Conservation (phyloP, 2,113 vertebrate genomes). For the Myrmecobius fasciatus region DNA sequence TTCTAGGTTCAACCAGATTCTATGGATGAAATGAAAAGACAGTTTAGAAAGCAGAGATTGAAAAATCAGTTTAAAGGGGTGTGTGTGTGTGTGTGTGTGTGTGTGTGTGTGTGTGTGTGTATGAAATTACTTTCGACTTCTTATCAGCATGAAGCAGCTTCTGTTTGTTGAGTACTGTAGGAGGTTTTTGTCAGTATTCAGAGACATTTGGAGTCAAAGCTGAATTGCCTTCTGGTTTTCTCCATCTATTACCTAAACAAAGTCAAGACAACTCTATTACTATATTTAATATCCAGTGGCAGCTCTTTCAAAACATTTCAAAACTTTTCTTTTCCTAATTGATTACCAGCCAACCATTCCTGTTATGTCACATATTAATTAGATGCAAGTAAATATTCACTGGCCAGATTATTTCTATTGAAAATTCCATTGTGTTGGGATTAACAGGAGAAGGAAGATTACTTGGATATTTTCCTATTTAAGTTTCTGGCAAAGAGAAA, state of each 20-base stretch:
- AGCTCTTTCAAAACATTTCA: conserved; percentile 58
- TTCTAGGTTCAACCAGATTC: conserved; percentile 68
- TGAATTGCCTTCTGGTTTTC: conserved; percentile 71
- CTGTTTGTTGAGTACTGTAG: conserved; percentile 70
- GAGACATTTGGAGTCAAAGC: conserved; percentile 76
- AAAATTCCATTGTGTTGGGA: background rate
- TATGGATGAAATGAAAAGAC: conserved; percentile 77
- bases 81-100: too few species aligned
- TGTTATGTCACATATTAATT: conserved; percentile 36
- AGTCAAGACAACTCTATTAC: conserved; percentile 68
- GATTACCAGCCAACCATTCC: conserved; percentile 54
- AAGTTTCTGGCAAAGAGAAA: conserved; percentile 21
- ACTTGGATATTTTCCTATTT: background rate
- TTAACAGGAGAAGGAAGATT: background rate
- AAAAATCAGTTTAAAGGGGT: conserved; percentile 82
- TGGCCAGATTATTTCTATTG: conserved; percentile 20
- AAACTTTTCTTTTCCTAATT: conserved; percentile 55
- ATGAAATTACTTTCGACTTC: conserved; percentile 79
- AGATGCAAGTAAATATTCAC: conserved; percentile 31
- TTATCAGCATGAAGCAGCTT: conserved; percentile 85
- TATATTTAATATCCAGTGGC: conserved; percentile 56
- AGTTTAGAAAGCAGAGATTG: conserved; percentile 75
- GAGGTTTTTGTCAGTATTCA: conserved; percentile 79
- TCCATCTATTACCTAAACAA: conserved; percentile 69
- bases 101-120: conserved; percentile 40